These are phyloP conservation scores for Cavia porcellus DNA, from an alignment of 2,113 vertebrate genomes.

Conservation along the genomic window DNA sequence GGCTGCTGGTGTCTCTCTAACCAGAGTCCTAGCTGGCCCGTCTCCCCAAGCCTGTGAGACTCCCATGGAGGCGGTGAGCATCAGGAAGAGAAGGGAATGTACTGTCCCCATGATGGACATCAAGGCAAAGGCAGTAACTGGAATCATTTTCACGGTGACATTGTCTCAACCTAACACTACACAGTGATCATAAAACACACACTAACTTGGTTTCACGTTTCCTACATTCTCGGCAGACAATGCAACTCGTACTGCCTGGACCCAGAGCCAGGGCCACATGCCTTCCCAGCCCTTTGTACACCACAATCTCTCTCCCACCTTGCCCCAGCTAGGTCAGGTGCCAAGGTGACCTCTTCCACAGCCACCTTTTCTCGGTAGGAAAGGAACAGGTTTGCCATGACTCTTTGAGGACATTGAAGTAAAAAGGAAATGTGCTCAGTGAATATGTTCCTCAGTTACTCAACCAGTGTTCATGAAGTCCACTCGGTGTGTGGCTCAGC, in stretches of 20 bases:
- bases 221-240: background rate
- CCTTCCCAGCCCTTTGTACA: accelerated
- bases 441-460: background rate
- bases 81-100: background rate
- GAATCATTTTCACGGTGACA: background rate
- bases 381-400: background rate
- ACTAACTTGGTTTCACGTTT: background rate
- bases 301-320: background rate
- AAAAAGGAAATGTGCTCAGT: background rate
- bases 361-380: background rate
- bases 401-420: background rate
- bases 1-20: no score
- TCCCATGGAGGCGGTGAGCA: background rate
- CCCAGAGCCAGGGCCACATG: background rate
- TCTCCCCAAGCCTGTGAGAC: background rate
- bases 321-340: no score
- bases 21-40: background rate
- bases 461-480: background rate
- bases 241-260: background rate
- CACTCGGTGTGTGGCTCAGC: accelerated
- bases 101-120: background rate
- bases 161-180: background rate
- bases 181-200: background rate
- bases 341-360: background rate
- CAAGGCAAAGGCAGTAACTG: background rate